Conservation (phyloP, 2,888 invertebrate genomes). For the Drosophila neonasuta region DNA sequence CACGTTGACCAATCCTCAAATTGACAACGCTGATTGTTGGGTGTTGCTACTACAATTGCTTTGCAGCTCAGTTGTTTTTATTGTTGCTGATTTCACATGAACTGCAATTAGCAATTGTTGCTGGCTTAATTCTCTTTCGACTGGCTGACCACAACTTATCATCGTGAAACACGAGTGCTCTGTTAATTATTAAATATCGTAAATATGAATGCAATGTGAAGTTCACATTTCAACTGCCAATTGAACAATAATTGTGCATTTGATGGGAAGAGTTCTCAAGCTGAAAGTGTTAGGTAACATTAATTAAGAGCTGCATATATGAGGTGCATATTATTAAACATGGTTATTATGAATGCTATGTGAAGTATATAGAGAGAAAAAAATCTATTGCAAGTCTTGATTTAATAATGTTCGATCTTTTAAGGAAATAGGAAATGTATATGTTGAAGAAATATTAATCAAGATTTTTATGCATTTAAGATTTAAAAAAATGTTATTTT, state of each 20-base stretch:
- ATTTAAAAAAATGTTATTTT: no score
- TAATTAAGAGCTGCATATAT: not conserved
- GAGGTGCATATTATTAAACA: not conserved
- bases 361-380: not conserved
- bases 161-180: conserved; percentile 2
- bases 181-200: conserved; percentile 17
- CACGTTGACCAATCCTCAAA: conserved; percentile 71
- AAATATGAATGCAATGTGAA: conserved; percentile 15
- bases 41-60: conserved; percentile 46
- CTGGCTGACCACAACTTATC: conserved; percentile 16
- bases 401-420: no score
- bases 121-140: conserved; percentile 17
- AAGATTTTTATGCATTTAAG: no score
- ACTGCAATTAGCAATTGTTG: conserved; percentile 43
- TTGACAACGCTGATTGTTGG: conserved; percentile 59
- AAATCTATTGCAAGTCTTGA: no score
- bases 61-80: conserved; percentile 4
- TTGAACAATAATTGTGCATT: not conserved
- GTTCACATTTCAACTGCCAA: not conserved
- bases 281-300: not conserved
- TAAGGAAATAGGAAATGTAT: no score
- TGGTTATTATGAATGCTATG: not conserved
- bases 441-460: no score
- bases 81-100: conserved; percentile 26
- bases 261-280: not conserved